A percentile compares a stretch with the other conserved stretches of the same genome.
Conservation (phyloP, 1,140 invertebrate species). For the Penaeus indicus region DNA sequence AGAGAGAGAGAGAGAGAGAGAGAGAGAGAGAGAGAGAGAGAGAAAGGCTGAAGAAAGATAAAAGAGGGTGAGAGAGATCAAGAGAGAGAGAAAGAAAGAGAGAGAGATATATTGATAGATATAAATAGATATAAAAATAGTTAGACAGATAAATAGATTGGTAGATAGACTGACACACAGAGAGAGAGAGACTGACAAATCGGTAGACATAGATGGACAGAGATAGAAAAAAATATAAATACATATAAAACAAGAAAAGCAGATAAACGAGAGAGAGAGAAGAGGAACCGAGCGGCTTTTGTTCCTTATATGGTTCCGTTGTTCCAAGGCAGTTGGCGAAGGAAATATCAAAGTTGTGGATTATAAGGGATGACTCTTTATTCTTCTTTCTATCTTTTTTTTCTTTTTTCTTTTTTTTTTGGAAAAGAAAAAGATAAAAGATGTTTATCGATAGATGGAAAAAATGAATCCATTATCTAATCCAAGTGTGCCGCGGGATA, state of each 20-base stretch:
- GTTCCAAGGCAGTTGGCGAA: neutral
- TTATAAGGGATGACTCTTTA: neutral
- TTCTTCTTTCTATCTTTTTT: too few species aligned
- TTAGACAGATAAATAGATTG: neutral
- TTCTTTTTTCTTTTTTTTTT: too few species aligned
- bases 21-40: neutral
- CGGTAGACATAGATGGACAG: too few species aligned
- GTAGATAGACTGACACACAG: neutral
- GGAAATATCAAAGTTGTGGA: neutral
- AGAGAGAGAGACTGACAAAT: too few species aligned
- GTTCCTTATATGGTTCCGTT: too few species aligned
- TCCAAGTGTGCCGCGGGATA: too few species aligned
- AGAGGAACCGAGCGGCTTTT: neutral
- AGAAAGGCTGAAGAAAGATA: neutral
- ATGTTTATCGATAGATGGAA: too few species aligned
- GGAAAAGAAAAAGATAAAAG: neutral
- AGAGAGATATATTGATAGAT: neutral
- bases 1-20: too few species aligned
- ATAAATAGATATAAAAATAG: neutral
- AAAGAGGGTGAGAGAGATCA: neutral
- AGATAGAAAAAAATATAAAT: too few species aligned
- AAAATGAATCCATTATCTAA: too few species aligned
- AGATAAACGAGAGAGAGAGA: neutral
- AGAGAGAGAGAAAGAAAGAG: neutral
- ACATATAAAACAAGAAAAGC: too few species aligned